These are phyloP conservation scores for Silvanus unidentatus DNA, from an alignment of 2,888 invertebrate species.

Conservation along the genomic window DNA sequence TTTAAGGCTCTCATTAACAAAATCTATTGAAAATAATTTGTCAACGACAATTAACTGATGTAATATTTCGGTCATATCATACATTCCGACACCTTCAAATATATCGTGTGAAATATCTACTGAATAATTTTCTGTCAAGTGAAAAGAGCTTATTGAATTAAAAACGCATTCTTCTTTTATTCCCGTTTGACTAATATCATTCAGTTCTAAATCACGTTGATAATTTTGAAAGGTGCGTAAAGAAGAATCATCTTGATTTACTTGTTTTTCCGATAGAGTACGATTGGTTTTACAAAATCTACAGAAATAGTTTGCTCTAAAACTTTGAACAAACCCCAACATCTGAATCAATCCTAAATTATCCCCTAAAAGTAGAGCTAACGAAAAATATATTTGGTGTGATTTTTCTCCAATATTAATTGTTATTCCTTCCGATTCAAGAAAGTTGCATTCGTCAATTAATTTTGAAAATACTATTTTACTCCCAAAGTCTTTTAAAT, in stretches of 20 bases:
- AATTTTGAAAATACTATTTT: slow-evolving; percentile 4
- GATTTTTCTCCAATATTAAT: slow-evolving; percentile 11
- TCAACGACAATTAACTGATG: too few species aligned
- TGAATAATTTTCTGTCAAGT: too few species aligned
- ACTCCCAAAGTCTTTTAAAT: slow-evolving; percentile 14
- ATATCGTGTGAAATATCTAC: too few species aligned
- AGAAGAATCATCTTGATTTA: too few species aligned
- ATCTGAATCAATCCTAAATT: slow-evolving; percentile 20
- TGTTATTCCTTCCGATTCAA: slow-evolving; percentile 16
- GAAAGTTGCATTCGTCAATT: slow-evolving; percentile 13
- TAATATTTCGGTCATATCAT: too few species aligned
- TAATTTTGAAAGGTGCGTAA: too few species aligned
- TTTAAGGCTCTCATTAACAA: too few species aligned
- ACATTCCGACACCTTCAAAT: too few species aligned
- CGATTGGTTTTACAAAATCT: slow-evolving; percentile 14
- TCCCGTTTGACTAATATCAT: slow-evolving; percentile 12
- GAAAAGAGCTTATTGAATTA: too few species aligned
- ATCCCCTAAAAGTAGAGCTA: slow-evolving; percentile 15
- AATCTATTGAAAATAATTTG: too few species aligned
- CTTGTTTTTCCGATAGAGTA: slow-evolving; percentile 4
- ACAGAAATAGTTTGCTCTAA: slow-evolving; percentile 15
- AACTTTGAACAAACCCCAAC: slow-evolving; percentile 19
- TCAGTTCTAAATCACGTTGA: slow-evolving; percentile 9
- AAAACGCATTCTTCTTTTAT: slow-evolving; percentile 13
- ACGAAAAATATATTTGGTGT: slow-evolving; percentile 11